These are phyloP conservation scores for Chaenodraco wilsoni DNA, from an alignment of 2,797 vertebrate genomes.

Conservation along the genomic window DNA sequence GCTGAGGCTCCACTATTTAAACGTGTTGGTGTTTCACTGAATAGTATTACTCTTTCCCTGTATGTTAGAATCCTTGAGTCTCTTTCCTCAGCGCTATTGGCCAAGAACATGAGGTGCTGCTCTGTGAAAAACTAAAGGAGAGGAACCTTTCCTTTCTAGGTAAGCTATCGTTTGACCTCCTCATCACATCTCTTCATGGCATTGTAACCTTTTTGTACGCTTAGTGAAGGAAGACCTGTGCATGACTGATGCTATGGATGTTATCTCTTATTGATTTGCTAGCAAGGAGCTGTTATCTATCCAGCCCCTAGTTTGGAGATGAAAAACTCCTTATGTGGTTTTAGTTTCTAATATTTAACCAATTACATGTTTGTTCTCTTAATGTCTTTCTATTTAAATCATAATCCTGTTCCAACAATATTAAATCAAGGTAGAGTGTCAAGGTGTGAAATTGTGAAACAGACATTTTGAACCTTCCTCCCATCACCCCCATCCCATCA, in stretches of 20 bases:
- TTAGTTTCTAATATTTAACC: neutral
- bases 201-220: conserved; percentile 55
- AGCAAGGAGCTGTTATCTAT: conserved; percentile 84
- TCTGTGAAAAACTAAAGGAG: conserved; percentile 91
- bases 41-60: conserved; percentile 1
- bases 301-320: too few species aligned
- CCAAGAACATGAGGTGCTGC: conserved; percentile 94
- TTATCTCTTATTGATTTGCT: conserved; percentile 88
- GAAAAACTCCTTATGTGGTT: neutral
- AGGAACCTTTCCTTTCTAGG: conserved; percentile 95
- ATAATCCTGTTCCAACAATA: conserved; percentile 40
- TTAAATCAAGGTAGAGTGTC: conserved; percentile 63
- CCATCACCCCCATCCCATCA: conserved; percentile 56
- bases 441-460: conserved; percentile 75
- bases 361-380: neutral
- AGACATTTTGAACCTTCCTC: conserved; percentile 39
- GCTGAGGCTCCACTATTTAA: neutral
- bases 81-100: conserved; percentile 90
- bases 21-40: neutral
- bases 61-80: conserved; percentile 70
- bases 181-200: conserved; percentile 28
- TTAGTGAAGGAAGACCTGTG: conserved; percentile 49
- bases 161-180: conserved; percentile 78
- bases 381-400: conserved; percentile 9
- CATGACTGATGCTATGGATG: conserved; percentile 82